These are phyloP conservation scores for Aplysina aerophoba DNA, from an alignment of 37 sponge, comb jelly and placozoan species.

Conservation along the genomic window DNA sequence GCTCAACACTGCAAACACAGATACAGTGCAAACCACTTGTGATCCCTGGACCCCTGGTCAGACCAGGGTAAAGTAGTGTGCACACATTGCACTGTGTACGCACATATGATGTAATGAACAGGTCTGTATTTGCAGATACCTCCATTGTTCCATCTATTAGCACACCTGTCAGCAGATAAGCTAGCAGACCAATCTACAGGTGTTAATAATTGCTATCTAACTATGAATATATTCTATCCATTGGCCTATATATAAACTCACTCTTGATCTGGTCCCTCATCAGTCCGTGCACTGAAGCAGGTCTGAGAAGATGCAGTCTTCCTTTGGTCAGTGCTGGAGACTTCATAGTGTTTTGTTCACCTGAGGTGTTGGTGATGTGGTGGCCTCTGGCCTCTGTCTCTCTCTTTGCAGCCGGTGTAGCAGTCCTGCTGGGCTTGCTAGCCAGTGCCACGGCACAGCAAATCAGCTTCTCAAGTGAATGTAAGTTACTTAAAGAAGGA, in stretches of 20 bases:
- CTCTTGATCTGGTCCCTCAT: not conserved
- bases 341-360: not conserved
- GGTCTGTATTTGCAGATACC: too few species aligned
- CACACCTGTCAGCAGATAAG: too few species aligned
- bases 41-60: too few species aligned
- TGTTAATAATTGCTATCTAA: not conserved
- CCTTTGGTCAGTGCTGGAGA: not conserved
- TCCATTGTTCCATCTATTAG: too few species aligned
- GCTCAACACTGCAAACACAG: too few species aligned
- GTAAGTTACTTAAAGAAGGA: not conserved
- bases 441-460: not conserved
- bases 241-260: not conserved
- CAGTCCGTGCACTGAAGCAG: not conserved
- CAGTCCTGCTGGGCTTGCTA: conserved; percentile 19
- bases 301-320: not conserved
- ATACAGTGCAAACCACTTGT: too few species aligned
- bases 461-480: not conserved
- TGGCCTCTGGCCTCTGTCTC: not conserved
- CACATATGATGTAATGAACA: too few species aligned
- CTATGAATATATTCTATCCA: not conserved
- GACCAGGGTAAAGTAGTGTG: too few species aligned
- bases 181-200: too few species aligned
- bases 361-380: not conserved
- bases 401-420: not conserved
- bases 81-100: too few species aligned